Conservation (phyloP, 2,113 vertebrate genomes). For the Micronycteris hirsuta region DNA sequence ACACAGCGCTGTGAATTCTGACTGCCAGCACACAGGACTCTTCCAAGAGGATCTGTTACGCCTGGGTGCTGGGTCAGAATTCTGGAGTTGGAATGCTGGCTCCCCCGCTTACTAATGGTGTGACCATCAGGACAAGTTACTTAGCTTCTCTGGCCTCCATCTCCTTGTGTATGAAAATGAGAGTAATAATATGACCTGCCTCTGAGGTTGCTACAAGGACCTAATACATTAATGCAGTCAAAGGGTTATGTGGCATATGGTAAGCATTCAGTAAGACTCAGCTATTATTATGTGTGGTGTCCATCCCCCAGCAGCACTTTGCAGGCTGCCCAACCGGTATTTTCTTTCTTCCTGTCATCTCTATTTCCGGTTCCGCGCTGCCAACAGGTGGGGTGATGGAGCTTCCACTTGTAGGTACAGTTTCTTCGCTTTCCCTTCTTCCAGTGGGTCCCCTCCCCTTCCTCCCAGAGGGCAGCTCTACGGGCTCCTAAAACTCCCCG, state of each 20-base stretch:
- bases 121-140: neutral
- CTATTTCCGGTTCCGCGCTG: neutral
- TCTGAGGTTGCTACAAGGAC: neutral
- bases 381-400: fast-evolving
- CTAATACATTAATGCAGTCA: neutral
- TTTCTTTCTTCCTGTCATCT: neutral
- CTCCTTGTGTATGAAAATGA: neutral
- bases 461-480: neutral
- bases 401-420: fast-evolving
- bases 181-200: neutral
- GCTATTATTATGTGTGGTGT: fast-evolving
- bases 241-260: neutral
- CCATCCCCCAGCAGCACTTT: neutral
- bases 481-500: neutral
- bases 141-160: neutral
- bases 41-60: fast-evolving
- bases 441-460: neutral
- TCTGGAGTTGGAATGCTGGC: neutral
- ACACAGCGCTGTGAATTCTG: neutral
- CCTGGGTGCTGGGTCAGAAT: neutral
- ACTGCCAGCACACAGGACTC: neutral
- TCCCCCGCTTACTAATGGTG: neutral
- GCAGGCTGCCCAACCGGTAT: neutral
- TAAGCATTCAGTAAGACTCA: neutral
- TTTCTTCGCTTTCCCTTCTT: neutral